Evolutionary conservation across 2,113 vertebrate species (phyloP).

Genomic region (Plestiodon gilberti): DNA sequence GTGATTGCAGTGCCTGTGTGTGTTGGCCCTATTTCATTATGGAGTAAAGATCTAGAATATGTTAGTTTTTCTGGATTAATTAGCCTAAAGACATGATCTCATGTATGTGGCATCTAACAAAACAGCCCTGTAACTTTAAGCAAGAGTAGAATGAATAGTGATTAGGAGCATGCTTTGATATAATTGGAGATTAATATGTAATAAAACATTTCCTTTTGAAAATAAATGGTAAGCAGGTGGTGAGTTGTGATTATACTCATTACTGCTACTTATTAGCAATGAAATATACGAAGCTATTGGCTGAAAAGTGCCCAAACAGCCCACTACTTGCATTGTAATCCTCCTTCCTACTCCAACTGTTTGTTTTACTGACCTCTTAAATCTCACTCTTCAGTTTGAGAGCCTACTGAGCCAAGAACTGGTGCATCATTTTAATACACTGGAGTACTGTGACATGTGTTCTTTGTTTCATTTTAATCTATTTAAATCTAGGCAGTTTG

Average conservation of each 20-base stretch:
- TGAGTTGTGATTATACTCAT: constrained; percentile 23
- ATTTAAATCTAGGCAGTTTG: not conserved
- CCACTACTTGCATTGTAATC: not conserved
- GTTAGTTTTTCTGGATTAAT: not conserved
- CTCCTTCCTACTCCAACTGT: not conserved
- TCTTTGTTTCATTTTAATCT: constrained; percentile 10
- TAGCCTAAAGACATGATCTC: constrained; percentile 11
- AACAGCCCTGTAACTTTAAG: constrained; percentile 7
- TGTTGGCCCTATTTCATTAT: not conserved
- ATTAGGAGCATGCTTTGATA: constrained; percentile 14
- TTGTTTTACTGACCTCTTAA: constrained; percentile 13
- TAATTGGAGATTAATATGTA: constrained; percentile 30
- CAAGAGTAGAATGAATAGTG: constrained; percentile 23
- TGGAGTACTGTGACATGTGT: not conserved
- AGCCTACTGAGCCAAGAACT: not conserved
- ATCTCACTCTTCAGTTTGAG: not conserved
- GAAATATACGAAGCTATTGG: constrained; percentile 16
- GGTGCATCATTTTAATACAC: not conserved
- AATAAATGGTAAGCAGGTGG: constrained; percentile 27
- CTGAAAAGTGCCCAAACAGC: constrained; percentile 5
- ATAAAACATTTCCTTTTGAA: constrained; percentile 30
- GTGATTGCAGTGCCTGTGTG: not conserved
- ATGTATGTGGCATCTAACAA: not conserved
- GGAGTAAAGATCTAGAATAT: not conserved
- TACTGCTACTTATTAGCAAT: constrained; percentile 19